These are phyloP conservation scores for Scarus forsteni DNA, from an alignment of 2,797 vertebrate genomes.

Conservation along the genomic window DNA sequence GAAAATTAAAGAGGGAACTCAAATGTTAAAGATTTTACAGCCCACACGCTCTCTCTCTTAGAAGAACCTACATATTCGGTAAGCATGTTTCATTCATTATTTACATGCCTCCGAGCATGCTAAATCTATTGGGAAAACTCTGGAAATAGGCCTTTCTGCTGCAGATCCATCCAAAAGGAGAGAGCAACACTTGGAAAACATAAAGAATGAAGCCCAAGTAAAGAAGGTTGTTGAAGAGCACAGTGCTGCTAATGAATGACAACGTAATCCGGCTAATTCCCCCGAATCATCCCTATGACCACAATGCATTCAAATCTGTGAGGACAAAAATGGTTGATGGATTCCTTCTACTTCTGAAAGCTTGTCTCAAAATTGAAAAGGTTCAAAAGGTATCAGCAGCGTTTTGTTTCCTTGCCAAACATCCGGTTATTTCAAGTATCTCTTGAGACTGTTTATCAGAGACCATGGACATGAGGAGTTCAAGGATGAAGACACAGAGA, in stretches of 20 bases:
- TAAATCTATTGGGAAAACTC: conserved; percentile 52
- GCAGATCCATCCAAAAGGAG: conserved; percentile 25
- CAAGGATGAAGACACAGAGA: conserved; percentile 25
- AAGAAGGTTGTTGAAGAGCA: conserved; percentile 15
- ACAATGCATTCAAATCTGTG: conserved; percentile 9
- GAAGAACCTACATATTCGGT: conserved; percentile 36
- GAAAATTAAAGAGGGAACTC: conserved; percentile 30
- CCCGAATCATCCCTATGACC: conserved; percentile 24
- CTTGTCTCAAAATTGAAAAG: conserved; percentile 32
- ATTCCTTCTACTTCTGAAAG: conserved; percentile 25
- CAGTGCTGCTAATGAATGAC: conserved; percentile 15
- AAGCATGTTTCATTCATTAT: conserved; percentile 69
- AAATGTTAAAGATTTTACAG: conserved; percentile 26
- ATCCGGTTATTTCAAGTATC: conserved; percentile 60
- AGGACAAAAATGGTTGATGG: conserved; percentile 36
- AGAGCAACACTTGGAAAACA: conserved; percentile 19
- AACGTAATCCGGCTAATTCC: conserved; percentile 28
- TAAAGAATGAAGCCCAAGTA: conserved; percentile 7
- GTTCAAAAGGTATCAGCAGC: conserved; percentile 49
- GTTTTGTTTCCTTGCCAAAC: conserved; percentile 58
- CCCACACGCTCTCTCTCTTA: conserved; percentile 10
- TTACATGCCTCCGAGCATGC: conserved; percentile 53
- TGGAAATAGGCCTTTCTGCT: conserved; percentile 25
- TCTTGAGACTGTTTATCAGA: conserved; percentile 44
- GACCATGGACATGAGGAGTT: conserved; percentile 11